These are phyloP conservation scores for Drosophila phalerata DNA, from an alignment of 2,888 invertebrate genomes.

Conservation along the genomic window DNA sequence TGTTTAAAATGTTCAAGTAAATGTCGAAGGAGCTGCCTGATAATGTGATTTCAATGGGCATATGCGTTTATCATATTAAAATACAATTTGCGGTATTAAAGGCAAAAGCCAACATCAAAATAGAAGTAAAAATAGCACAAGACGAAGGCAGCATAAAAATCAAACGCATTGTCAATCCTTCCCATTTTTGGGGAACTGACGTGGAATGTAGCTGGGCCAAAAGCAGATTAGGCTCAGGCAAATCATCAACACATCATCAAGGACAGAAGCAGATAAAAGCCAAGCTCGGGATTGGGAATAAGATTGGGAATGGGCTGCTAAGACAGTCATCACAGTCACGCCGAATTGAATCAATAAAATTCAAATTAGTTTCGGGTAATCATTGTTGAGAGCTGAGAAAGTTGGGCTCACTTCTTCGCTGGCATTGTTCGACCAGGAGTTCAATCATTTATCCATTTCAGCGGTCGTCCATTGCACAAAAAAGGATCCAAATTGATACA, in stretches of 20 bases:
- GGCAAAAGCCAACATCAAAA: conserved; percentile 14
- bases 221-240: conserved; percentile 53
- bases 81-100: conserved; percentile 63
- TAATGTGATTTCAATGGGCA: conserved; percentile 71
- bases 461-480: conserved; percentile 40
- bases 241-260: conserved; percentile 64
- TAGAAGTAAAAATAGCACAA: background rate
- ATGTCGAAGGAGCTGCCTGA: conserved; percentile 13
- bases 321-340: conserved; percentile 35
- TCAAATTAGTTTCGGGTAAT: conserved; percentile 83
- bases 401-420: conserved; percentile 19
- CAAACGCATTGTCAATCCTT: conserved; percentile 63
- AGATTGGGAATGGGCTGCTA: conserved; percentile 45
- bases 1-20: conserved; percentile 19
- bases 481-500: conserved; percentile 62
- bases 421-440: conserved; percentile 48
- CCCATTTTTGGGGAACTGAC: background rate
- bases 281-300: background rate
- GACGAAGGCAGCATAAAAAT: conserved; percentile 24
- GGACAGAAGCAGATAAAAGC: conserved; percentile 57
- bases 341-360: conserved; percentile 79
- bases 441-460: conserved; percentile 81
- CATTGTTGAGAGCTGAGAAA: conserved; percentile 53
- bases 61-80: conserved; percentile 74
- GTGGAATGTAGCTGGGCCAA: background rate